Evolutionary conservation across 2,797 vertebrate genomes (phyloP).

Genomic region (Paguma larvata): DNA sequence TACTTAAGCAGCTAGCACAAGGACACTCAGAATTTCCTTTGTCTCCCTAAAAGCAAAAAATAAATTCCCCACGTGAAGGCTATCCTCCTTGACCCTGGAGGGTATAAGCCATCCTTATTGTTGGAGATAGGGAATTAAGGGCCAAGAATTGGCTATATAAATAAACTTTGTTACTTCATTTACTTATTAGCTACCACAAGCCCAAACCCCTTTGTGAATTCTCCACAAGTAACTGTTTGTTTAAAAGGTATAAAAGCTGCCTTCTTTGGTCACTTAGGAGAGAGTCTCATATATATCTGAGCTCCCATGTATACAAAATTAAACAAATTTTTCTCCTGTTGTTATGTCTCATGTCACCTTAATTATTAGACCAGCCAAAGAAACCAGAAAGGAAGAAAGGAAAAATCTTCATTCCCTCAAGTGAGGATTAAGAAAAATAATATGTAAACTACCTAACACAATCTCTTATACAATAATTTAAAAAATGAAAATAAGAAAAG

Average conservation of each 20-base stretch:
- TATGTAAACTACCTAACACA: not conserved
- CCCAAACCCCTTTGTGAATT: not conserved
- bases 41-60: not conserved
- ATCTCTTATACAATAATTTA: not conserved
- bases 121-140: not conserved
- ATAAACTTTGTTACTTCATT: not conserved
- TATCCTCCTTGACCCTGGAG: not conserved
- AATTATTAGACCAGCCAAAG: not conserved
- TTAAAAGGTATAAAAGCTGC: not conserved
- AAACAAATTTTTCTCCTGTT: not conserved
- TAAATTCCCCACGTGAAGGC: not conserved
- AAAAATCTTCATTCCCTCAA: not conserved
- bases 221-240: not conserved
- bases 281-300: not conserved
- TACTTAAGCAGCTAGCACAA: not conserved
- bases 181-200: not conserved
- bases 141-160: not conserved
- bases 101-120: not conserved
- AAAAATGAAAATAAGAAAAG: constrained; percentile 49
- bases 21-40: not conserved
- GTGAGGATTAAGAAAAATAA: constrained; percentile 20
- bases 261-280: not conserved
- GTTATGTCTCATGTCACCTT: not conserved
- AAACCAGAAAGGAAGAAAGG: not conserved
- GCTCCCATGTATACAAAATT: not conserved